These are phyloP conservation scores for Gortyna flavago DNA, from an alignment of 2,888 invertebrate species.

Conservation along the genomic window DNA sequence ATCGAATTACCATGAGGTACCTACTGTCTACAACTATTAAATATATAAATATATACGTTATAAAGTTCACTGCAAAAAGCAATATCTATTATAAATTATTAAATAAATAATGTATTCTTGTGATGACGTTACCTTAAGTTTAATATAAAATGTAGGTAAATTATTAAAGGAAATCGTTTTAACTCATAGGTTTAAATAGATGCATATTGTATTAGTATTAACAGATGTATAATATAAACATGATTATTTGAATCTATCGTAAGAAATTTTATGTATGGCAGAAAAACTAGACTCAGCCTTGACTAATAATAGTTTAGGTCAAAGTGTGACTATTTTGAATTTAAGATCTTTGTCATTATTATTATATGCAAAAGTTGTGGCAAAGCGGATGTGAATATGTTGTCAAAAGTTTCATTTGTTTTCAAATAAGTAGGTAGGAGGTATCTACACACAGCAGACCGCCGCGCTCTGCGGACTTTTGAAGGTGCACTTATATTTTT, in stretches of 20 bases:
- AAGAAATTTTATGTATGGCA: conserved; percentile 24
- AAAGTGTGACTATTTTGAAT: conserved; percentile 28
- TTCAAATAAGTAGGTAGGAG: background rate
- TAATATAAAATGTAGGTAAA: background rate
- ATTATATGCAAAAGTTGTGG: conserved; percentile 33
- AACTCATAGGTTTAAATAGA: conserved; percentile 6
- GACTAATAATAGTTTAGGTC: conserved; percentile 34
- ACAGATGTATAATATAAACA: background rate
- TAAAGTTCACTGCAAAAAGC: conserved; percentile 9
- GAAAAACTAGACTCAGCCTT: conserved; percentile 47
- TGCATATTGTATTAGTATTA: background rate
- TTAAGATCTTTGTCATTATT: conserved; percentile 23
- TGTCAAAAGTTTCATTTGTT: conserved; percentile 6
- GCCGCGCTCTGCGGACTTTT: background rate
- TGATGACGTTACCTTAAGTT: background rate
- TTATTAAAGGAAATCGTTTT: background rate
- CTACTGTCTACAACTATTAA: background rate
- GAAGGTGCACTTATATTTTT: background rate
- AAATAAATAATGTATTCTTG: conserved; percentile 3
- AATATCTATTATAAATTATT: conserved; percentile 9
- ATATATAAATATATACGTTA: background rate
- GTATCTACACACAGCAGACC: no score
- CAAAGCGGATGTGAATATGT: conserved; percentile 43
- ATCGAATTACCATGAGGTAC: background rate
- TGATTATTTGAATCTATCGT: background rate